Conservation (phyloP, 30 jellyfish, hydroid and myxozoan species). For the Phacellophora camtschatica region DNA sequence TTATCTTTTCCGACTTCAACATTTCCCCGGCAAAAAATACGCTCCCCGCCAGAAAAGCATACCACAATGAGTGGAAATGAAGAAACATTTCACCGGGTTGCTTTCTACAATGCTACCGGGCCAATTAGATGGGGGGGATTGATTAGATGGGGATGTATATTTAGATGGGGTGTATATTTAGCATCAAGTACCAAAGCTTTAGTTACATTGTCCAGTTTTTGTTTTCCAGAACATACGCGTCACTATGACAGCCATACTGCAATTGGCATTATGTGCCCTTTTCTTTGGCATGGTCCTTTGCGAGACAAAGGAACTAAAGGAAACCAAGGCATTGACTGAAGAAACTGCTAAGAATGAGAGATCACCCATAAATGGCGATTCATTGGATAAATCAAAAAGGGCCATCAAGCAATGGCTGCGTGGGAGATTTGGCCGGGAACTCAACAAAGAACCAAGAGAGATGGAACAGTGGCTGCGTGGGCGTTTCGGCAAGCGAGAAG, state of each 20-base stretch:
- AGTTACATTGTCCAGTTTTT: neutral
- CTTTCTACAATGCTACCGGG: too few relatives aligned
- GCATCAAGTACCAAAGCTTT: neutral
- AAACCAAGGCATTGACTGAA: neutral
- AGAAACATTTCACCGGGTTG: too few relatives aligned
- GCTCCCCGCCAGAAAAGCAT: too few relatives aligned
- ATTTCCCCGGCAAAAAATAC: too few relatives aligned
- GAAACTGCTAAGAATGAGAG: too few relatives aligned
- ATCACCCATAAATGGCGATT: neutral
- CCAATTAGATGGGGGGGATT: too few relatives aligned
- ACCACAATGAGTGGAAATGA: too few relatives aligned
- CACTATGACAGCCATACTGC: neutral
- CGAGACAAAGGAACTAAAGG: conserved; percentile 8
- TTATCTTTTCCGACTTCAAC: too few relatives aligned
- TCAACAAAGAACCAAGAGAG: conserved; percentile 1
- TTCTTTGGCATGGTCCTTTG: neutral
- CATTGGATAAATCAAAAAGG: conserved; percentile 32
- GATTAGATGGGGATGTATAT: too few relatives aligned
- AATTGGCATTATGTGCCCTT: conserved; percentile 32
- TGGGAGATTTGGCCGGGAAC: conserved; percentile 32
- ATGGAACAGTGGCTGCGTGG: conserved; percentile 71
- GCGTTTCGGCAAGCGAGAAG: conserved; percentile 46
- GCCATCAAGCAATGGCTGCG: conserved; percentile 53
- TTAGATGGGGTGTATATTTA: too few relatives aligned
- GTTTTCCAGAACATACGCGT: neutral